Evolutionary conservation across 2,888 invertebrate genomes (phyloP).

Genomic region (Tenodera sinensis): DNA sequence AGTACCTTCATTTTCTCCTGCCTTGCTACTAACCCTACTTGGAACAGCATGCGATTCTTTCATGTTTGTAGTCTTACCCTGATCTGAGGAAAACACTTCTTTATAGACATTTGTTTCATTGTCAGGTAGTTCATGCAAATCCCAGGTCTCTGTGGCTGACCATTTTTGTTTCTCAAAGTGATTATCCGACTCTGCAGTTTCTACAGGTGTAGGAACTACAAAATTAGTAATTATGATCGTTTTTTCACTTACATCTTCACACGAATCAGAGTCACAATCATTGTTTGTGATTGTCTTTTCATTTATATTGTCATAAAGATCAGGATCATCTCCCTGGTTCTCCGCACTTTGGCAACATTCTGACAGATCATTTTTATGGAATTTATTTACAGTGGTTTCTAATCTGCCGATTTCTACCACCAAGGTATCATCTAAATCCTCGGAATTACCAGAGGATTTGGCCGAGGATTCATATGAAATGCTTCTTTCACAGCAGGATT

Average conservation of each 20-base stretch:
- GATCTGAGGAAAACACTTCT: not conserved
- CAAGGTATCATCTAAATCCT: not conserved
- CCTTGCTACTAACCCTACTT: not conserved
- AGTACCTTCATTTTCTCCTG: not conserved
- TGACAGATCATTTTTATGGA: not conserved
- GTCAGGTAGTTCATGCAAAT: not conserved
- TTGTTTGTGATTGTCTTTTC: not conserved
- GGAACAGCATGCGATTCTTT: not conserved
- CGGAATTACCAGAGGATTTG: too few species aligned
- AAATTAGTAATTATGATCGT: too few species aligned
- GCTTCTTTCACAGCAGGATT: not conserved
- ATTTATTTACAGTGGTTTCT: not conserved
- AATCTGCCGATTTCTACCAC: conserved; percentile 8
- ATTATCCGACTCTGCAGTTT: not conserved
- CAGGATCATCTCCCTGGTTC: not conserved
- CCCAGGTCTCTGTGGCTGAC: not conserved
- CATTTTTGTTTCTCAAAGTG: not conserved
- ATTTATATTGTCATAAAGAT: not conserved
- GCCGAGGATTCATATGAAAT: too few species aligned
- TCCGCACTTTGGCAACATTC: not conserved
- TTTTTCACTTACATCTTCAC: too few species aligned
- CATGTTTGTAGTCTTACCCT: not conserved
- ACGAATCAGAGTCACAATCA: too few species aligned
- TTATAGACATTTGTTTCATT: not conserved
- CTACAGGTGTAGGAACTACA: too few species aligned